Conservation (phyloP, 1,140 invertebrate genomes). For the Drosophila paulistorum region DNA sequence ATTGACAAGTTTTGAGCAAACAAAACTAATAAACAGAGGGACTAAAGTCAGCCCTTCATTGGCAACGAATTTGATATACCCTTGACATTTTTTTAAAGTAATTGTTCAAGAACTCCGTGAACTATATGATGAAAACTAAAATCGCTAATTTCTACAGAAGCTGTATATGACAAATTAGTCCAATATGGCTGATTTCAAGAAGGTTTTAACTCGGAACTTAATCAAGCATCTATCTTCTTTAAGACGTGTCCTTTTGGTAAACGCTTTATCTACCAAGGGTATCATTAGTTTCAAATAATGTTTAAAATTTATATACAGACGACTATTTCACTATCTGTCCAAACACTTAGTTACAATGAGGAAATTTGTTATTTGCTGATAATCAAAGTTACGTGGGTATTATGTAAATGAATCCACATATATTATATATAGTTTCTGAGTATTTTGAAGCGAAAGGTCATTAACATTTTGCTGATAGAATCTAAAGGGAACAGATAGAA, state of each 20-base stretch:
- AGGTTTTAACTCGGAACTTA: too few relatives aligned
- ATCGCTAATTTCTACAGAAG: too few relatives aligned
- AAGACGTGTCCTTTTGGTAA: too few relatives aligned
- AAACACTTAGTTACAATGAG: not conserved
- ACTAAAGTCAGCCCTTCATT: too few relatives aligned
- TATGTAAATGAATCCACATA: not conserved
- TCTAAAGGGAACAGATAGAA: not conserved
- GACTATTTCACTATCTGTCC: not conserved
- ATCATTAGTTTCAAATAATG: too few relatives aligned
- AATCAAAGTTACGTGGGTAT: not conserved
- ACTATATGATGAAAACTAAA: too few relatives aligned
- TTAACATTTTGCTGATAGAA: constrained; percentile 35
- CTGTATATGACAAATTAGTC: not conserved
- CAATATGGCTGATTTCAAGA: not conserved
- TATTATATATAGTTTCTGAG: constrained; percentile 3
- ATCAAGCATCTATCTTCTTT: too few relatives aligned
- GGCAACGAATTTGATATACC: too few relatives aligned
- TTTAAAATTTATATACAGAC: too few relatives aligned
- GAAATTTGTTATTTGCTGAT: not conserved
- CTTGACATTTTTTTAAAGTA: too few relatives aligned
- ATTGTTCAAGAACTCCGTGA: too few relatives aligned
- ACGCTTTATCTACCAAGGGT: too few relatives aligned
- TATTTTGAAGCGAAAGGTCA: constrained; percentile 44
- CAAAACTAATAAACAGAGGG: not conserved
- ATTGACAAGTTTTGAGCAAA: constrained; percentile 1